These are phyloP conservation scores for Semaprochilodus insignis DNA, from an alignment of 2,797 vertebrate species.

Conservation along the genomic window DNA sequence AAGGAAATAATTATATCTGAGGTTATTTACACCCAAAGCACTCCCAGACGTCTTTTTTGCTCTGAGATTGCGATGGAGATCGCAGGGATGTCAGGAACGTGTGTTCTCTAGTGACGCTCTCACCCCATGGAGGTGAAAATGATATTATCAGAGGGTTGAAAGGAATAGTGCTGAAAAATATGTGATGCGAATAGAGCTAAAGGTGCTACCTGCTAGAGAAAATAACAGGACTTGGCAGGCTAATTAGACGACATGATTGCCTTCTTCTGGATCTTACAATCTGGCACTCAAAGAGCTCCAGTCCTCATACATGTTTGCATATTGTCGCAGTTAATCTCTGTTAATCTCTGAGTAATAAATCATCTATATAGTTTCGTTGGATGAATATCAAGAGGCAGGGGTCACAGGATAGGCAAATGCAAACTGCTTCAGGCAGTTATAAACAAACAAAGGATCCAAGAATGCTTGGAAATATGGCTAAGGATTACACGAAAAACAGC, in stretches of 20 bases:
- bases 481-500: no score
- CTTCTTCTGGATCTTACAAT: neutral
- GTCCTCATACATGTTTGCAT: neutral
- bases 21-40: constrained; percentile 12
- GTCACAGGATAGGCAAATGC: no score
- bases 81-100: constrained; percentile 9
- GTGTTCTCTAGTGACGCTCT: constrained; percentile 9
- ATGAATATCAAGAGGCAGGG: no score
- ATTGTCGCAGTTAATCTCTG: neutral
- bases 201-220: neutral
- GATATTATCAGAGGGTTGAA: constrained; percentile 12
- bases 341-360: neutral
- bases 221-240: constrained; percentile 8
- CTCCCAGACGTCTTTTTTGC: constrained; percentile 20
- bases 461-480: no score
- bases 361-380: no score
- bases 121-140: constrained; percentile 34
- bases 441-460: no score
- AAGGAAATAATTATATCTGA: constrained; percentile 44
- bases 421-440: no score
- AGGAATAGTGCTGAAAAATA: neutral
- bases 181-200: neutral
- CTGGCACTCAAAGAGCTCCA: neutral
- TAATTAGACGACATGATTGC: neutral
- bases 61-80: neutral